Percentiles rank a stretch among this genome's conserved stretches.
Evolutionary conservation across 35 echinoderm and acorn worm species (phyloP).

Genomic region (Heliocidaris erythrogramma): DNA sequence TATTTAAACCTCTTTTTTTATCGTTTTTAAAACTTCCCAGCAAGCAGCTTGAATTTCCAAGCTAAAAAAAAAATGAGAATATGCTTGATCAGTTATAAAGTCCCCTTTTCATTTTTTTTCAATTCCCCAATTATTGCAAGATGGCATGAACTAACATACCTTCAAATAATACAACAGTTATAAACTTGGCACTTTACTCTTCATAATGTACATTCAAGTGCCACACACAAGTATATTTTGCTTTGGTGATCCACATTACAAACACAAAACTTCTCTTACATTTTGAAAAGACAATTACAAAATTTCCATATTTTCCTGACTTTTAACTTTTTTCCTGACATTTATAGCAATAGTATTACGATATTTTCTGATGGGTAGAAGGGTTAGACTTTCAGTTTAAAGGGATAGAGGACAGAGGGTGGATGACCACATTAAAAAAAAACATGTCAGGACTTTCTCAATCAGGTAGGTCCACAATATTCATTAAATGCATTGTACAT

Average conservation of each 20-base stretch:
- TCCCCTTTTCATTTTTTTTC: background rate
- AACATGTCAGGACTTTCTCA: background rate
- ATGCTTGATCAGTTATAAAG: background rate
- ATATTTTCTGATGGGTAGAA: background rate
- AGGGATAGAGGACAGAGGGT: no score
- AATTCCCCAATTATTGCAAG: background rate
- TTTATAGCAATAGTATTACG: background rate
- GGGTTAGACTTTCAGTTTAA: no score
- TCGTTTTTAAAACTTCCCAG: background rate
- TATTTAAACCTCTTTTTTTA: background rate
- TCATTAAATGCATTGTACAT: background rate
- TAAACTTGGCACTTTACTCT: background rate
- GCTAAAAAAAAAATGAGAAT: background rate
- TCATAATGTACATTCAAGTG: background rate
- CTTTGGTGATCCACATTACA: background rate
- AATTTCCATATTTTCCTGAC: background rate
- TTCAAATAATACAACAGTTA: background rate
- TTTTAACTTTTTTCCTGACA: background rate
- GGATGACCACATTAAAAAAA: background rate
- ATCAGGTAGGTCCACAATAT: background rate
- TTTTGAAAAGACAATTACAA: background rate
- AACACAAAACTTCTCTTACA: background rate
- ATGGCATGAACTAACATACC: background rate
- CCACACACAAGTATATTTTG: background rate
- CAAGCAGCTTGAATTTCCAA: background rate